Conservation (phyloP, 2,797 vertebrate species). For the Rhinophrynus dorsalis region DNA sequence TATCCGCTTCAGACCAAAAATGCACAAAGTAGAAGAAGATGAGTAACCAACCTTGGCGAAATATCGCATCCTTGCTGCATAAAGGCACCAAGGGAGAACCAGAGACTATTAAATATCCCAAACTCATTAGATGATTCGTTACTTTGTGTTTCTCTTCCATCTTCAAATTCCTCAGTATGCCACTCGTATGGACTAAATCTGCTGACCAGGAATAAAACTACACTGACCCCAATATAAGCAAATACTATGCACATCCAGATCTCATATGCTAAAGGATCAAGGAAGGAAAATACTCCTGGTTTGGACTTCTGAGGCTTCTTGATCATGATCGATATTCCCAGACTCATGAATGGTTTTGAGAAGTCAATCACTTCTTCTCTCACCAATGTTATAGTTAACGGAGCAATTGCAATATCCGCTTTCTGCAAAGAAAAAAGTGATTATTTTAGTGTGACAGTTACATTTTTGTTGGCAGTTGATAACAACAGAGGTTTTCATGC, state of each 20-base stretch:
- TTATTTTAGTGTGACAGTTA: background rate
- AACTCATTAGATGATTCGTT: constrained; percentile 99
- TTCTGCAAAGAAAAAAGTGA: constrained; percentile 78
- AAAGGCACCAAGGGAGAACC: constrained; percentile 86
- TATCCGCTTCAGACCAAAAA: constrained; percentile 71
- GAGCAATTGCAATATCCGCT: constrained; percentile 97
- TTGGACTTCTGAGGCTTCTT: constrained; percentile 99
- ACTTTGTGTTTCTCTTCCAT: constrained; percentile 96
- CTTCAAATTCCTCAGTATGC: constrained; percentile 99
- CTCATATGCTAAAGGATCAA: constrained; percentile 98
- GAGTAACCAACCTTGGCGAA: constrained; percentile 79
- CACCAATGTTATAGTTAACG: constrained; percentile 95
- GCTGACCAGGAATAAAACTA: constrained; percentile 98
- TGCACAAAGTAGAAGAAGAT: constrained; percentile 74
- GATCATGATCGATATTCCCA: constrained; percentile 99
- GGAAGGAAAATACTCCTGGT: constrained; percentile 97
- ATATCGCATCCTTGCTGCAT: constrained; percentile 87
- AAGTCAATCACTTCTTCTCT: constrained; percentile 99
- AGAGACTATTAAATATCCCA: constrained; percentile 99
- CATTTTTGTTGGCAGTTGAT: background rate
- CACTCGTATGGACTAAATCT: constrained; percentile 99
- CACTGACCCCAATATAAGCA: constrained; percentile 98
- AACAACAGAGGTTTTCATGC: background rate
- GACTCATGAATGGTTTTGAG: constrained; percentile 98
- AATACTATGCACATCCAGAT: constrained; percentile 99